Percentiles rank a stretch among this genome's conserved stretches.
phyloP scores from a whole-genome alignment of 2,797 vertebrate genomes.

The Channallabes apus region DNA sequence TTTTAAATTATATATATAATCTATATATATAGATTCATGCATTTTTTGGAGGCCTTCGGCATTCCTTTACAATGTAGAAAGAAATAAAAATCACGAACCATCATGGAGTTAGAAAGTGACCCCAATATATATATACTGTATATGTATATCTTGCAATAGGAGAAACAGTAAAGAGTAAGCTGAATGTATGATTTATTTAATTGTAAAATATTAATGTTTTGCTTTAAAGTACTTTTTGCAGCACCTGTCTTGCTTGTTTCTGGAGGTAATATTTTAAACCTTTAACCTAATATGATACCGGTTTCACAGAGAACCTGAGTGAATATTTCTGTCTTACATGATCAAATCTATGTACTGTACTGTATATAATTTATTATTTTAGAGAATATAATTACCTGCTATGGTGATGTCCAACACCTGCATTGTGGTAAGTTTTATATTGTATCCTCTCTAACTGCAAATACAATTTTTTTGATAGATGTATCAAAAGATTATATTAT shows the following conservation, averaged over 20 bases:
- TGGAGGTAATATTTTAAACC: conserved; percentile 26
- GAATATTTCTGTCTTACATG: background rate
- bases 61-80: too few relatives aligned
- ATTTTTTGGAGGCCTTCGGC: too few relatives aligned
- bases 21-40: background rate
- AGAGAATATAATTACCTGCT: conserved; percentile 56
- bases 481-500: background rate
- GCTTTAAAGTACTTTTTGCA: conserved; percentile 7
- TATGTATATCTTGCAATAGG: background rate
- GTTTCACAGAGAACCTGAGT: background rate
- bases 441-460: background rate
- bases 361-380: background rate
- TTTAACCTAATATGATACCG: background rate
- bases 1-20: background rate
- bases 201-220: background rate
- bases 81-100: too few relatives aligned
- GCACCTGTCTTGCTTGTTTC: background rate
- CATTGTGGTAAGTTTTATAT: conserved; percentile 58
- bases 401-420: conserved; percentile 47
- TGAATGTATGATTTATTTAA: background rate
- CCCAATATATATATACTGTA: too few relatives aligned
- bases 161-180: background rate
- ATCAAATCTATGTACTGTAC: background rate
- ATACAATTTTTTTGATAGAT: background rate
- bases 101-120: too few relatives aligned